Evolutionary conservation across 92 coral and sea anemone species (phyloP), one percentile per base, ranked within the genome.

Genomic region (Bergia sp.): DNA sequence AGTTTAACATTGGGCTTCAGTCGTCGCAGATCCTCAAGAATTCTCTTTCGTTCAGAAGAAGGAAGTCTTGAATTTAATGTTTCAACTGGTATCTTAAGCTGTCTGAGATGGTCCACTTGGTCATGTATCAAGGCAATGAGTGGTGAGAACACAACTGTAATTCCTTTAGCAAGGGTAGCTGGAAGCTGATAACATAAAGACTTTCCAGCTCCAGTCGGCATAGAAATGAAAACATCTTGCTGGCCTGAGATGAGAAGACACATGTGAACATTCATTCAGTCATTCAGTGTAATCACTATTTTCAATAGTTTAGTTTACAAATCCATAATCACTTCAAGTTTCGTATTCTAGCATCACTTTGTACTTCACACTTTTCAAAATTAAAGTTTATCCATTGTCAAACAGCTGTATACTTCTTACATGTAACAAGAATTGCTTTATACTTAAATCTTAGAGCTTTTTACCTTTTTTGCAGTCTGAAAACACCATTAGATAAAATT

Each of bases 141-240:
- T 36, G 99, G 99, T 42, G 99, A 97, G 80, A 97, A 94, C 29
- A 95, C 93, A 29, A 97, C 80, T 9, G 98, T 94, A 16, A 97
- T 92, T 64, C 99, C 99, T 20, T 79, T 58, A 3, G 94, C 93
- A 47, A 95, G 47, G 21, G 93, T 91, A 8, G 98, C 98, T 49
- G 98, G 98, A 9, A 97, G 91, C 89, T 97, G 99, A 82, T 93
- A 97, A 49, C 96, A 93, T 7, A 97, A 91, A 2, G 99, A 97
- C 80, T 97, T 97, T 55, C 99, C 99, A 45, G 98, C 93, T 42
- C 99, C 99, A 72, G 99, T 97, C 5, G 99, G 98, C 99, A 97
- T 95, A 73, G 97, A 94, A 55, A 97, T 93, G 91, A 96, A 97
- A 13, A 97, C 94, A 93, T 97, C 98, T 83, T 93, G 95, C 61